Base-by-base conservation (phyloP, 2,113 vertebrate genomes). In the Pagrus major region DNA sequence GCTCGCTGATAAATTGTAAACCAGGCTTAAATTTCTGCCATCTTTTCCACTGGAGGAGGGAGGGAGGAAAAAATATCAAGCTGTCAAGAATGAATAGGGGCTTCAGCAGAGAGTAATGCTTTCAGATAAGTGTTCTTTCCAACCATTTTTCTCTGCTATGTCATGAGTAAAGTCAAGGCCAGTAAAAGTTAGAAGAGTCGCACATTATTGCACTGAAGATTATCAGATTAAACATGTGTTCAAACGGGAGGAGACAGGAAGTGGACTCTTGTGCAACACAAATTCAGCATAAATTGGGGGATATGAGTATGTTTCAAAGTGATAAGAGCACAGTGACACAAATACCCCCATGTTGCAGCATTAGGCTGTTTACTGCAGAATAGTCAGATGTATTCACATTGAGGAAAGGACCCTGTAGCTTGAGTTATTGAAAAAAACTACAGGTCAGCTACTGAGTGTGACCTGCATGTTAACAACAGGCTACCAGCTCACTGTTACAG, bases 1-100 rank as follows among this genome's bases (percentile, higher is more conserved):
- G 31, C 59, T 85, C 3, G 5, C 23, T 74, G 70, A 86, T 76
- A 65, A 84, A 84, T 63, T 77, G 72, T 70, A 37, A 63, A 12
- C 52, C 44, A 33, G 44, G 21, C 44, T 65, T 68, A 83, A 27
- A 71, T 64, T 51, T 72, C 8, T 52, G 15, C 41, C 51, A 31
- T 70, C 66, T 27, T 60, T 65, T 52, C 44, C 27, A 33, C 41
- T 29, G 42, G 18, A 54, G 39, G 23, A 61, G 31, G n/a, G 49
- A 46, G 29, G 18, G 3, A 59, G 61, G 9, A 15, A 7, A 3
- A 52, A 70, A 84, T 44, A 41, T 52, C 41, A 59, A 72, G 49
- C 60, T 76, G 82, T 73, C 72, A 78, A 16, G 41, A 65, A 77
- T 66, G 51, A 77, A 76, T 21, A 60, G 58, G 31, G 39, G 33